These are phyloP conservation scores for Bungarus multicinctus DNA, from an alignment of 2,113 vertebrate genomes.

Conservation along the genomic window DNA sequence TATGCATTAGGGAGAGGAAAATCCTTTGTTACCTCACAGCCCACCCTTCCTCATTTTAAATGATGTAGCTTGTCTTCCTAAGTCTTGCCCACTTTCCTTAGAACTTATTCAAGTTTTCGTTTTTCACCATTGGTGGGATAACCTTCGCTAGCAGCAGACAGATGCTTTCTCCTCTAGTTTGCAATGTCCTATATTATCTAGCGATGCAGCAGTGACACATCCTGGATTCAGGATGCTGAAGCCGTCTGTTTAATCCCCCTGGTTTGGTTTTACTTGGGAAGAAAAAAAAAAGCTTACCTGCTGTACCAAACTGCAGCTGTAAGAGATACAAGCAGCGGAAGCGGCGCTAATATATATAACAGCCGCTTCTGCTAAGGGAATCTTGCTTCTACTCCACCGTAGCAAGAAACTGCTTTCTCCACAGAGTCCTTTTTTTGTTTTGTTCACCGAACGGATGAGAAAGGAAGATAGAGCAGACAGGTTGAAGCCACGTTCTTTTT, in stretches of 20 bases:
- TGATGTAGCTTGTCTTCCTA: background rate
- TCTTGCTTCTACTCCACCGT: conserved; percentile 19
- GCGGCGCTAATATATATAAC: conserved; percentile 2
- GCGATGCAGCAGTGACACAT: background rate
- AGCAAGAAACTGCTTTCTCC: conserved; percentile 31
- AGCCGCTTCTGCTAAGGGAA: conserved; percentile 20
- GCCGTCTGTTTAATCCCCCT: background rate
- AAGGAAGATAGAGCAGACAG: conserved; percentile 32
- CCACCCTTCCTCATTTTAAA: accelerated
- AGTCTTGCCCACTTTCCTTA: conserved; percentile 48
- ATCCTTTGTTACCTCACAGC: accelerated
- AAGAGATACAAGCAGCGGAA: background rate
- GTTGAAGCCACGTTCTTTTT: conserved; percentile 60
- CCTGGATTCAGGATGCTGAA: background rate
- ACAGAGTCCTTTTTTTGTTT: background rate
- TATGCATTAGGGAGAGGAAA: background rate
- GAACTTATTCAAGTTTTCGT: conserved; percentile 69
- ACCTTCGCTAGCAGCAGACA: background rate
- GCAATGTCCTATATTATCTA: background rate
- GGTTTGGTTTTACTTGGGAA: background rate
- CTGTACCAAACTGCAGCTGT: conserved; percentile 38
- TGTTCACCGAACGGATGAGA: conserved; percentile 30
- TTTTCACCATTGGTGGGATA: conserved; percentile 4
- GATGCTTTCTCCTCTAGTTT: accelerated
- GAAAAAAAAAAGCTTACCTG: conserved; percentile 57